Base-by-base conservation (phyloP, 2,797 vertebrate genomes). In the Chromis chromis region DNA sequence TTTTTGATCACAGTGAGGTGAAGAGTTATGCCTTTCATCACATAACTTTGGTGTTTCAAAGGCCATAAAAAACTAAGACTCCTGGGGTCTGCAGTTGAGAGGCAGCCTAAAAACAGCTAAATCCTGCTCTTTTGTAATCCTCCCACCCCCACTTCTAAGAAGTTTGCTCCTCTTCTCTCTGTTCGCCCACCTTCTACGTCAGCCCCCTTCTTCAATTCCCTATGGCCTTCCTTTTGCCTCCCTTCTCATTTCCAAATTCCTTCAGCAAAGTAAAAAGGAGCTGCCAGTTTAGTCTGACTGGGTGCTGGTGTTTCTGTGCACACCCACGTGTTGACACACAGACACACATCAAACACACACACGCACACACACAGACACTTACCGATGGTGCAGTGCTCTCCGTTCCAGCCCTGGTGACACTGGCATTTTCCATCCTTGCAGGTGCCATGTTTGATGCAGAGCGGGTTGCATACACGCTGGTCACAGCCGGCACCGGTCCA, bases 361-460 rank as follows among this genome's bases (percentile, higher is more conserved):
- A 36, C 70, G 39, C 1, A 27, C 14, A 53, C 40, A 16, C 28
- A 11, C 4, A 56, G 12, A 40, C 6, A 9, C 98, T 94, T 95
- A 99, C 98, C 98, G 84, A 99, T 99, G 95, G 98, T 99, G 96
- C 98, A 99, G 96, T 99, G 98, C 94, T 99, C 98, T 93, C 98
- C 98, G 91, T 98, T 99, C 98, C 98, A 99, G 94, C 98, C 98
- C 93, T 98, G 97, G 94, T 97, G 96, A 94, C 98, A 99, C 96
- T 99, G 97, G 95, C 98, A 99, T 93, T 98, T 99, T 83, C 98
- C 98, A 72, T 99, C 98, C 93, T 98, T 99, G 96, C 98, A 99
- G 94, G 96, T 97, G 79, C 98, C 98, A 19, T 99, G 98, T 93
- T 99, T 98, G 69, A 96, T 96, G 76, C 98, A 99, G 75, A 98